Evolutionary conservation across 2,797 vertebrate genomes (phyloP).

Genomic region (Eulemur albifrons): DNA sequence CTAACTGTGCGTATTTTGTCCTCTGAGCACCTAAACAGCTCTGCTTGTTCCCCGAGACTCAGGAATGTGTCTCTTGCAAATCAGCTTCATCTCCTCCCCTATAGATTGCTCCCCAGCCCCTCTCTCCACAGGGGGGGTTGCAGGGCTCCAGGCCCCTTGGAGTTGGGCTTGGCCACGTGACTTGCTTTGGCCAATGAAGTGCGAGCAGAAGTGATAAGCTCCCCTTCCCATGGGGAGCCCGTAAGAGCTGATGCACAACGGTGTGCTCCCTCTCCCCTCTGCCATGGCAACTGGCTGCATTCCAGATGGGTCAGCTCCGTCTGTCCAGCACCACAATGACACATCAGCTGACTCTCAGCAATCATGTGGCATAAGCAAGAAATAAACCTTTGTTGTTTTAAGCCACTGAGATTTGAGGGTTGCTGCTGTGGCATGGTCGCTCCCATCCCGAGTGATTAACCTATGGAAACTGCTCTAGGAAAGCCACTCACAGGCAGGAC

Average conservation of each 20-base stretch:
- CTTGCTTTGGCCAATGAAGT: neutral
- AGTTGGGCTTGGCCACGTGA: neutral
- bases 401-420: neutral
- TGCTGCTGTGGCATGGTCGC: neutral
- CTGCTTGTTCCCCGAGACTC: too few relatives aligned
- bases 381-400: neutral
- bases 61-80: neutral
- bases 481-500: neutral
- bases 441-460: neutral
- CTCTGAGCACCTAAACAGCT: neutral
- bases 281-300: neutral
- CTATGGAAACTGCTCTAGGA: neutral
- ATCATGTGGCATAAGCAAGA: neutral
- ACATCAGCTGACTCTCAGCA: neutral
- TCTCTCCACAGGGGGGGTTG: neutral
- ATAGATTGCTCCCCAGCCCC: neutral
- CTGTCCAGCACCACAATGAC: neutral
- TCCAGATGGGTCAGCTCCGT: neutral
- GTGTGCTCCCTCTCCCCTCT: neutral
- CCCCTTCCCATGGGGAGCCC: neutral
- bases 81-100: neutral
- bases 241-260: fast-evolving
- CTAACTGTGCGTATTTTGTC: neutral
- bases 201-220: neutral
- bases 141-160: neutral